Base-by-base conservation (phyloP, 1,140 invertebrate genomes). In the Chrysomallon squamiferum region DNA sequence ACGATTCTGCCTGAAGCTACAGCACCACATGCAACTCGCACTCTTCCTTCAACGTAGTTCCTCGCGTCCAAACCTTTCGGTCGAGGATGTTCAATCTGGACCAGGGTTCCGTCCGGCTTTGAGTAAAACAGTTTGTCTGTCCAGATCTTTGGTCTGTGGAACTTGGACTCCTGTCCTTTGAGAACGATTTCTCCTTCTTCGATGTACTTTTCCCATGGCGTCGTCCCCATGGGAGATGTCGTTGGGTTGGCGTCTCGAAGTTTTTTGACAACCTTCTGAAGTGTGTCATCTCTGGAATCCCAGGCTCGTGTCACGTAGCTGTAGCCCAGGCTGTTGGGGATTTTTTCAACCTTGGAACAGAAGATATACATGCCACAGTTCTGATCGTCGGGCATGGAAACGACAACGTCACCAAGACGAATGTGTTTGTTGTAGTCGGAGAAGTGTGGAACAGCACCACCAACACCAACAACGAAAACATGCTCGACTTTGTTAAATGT, bases 391-490 rank as follows among this genome's bases (percentile, higher is more conserved):
- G 78, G 74, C 54, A 90, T 88, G 2, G 95, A 95, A 7, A 98
- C 91, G 4, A 99, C 95, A 7, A 99, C 94, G 83, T 99, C 97
- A 0, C 97, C 97, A 0, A 98, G 88, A 54, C 95, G 88, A 20
- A 98, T 94, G 80, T 99, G 96, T 76, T 93, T 92, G 66, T 90
- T 90, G 80, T 94, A 95, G 85, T 98, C 95, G 0, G 95, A 96
- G 84, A 93, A 98, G 87, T 99, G 95, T 2, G 96, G 95, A 43
- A 99, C 95, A n/a, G 95, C 96, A 20, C 97, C 97, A 5, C 93
- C 96, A 38, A 97, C 93, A 38, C 97, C 97, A 27, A 99, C 95
- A 54, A 99, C 84, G 75, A 99, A 93, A 3, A 99, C 96, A 83
- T 94, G 96, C 78, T 79, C 64, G 7, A 82, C 66, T 57, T 72